Conservation (phyloP, 2,888 invertebrate species). For the Lordiphosa andalusiaca region DNA sequence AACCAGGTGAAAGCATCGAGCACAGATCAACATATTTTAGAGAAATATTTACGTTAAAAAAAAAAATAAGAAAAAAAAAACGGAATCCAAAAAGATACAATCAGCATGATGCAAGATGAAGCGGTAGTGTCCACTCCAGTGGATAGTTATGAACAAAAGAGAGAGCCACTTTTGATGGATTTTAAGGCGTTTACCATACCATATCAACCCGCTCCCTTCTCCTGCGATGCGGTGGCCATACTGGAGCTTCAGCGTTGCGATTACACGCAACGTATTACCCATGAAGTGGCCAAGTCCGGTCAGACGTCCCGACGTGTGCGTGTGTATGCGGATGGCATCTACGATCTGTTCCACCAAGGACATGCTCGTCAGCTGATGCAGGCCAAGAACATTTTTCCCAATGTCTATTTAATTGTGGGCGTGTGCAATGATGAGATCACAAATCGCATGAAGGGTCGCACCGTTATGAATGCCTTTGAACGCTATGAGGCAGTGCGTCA, state of each 20-base stretch:
- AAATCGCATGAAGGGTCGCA: slow-evolving; percentile 94
- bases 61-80: slow-evolving; percentile 2
- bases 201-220: slow-evolving; percentile 92
- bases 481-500: slow-evolving; percentile 98
- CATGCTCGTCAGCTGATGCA: slow-evolving; percentile 97
- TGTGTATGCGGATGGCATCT: slow-evolving; percentile 99
- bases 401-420: slow-evolving; percentile 98
- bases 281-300: slow-evolving; percentile 90
- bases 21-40: slow-evolving; percentile 31
- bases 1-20: slow-evolving; percentile 35
- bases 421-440: slow-evolving; percentile 96
- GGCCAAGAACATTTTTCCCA: slow-evolving; percentile 97
- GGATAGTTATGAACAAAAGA: slow-evolving; percentile 29
- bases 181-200: slow-evolving; percentile 82
- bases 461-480: slow-evolving; percentile 97
- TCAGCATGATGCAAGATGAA: slow-evolving; percentile 7
- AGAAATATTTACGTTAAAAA: slow-evolving; percentile 11
- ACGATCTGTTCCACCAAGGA: slow-evolving; percentile 99
- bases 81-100: slow-evolving; percentile 13
- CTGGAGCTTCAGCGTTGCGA: slow-evolving; percentile 88
- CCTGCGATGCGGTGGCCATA: slow-evolving; percentile 89
- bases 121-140: slow-evolving; percentile 10
- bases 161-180: slow-evolving; percentile 70
- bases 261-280: slow-evolving; percentile 90
- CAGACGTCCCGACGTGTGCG: slow-evolving; percentile 91